Base-by-base conservation (phyloP, 2,797 vertebrate genomes). In the Lagodon rhomboides region DNA sequence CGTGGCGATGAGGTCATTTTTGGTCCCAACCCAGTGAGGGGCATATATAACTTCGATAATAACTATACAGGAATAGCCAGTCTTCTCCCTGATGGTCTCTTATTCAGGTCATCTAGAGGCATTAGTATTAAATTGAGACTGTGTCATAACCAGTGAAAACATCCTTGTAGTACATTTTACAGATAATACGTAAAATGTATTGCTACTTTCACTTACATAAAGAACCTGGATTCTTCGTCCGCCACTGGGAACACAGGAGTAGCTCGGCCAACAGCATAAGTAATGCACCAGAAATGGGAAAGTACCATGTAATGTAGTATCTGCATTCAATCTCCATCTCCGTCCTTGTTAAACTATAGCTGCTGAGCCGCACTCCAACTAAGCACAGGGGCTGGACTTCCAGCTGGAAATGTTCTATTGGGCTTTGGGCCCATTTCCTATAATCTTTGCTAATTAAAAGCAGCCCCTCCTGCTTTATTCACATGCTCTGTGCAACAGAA, bases 331-430 rank as follows among this genome's bases (percentile, higher is more conserved):
- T 92, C 92, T 89, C 77, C 83, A 80, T 85, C 82, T 82, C 73
- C 65, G 75, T 88, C 82, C 87, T 77, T 91, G 84, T 89, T 93
- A 89, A 90, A 90, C 75, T 82, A 54, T 78, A 73, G 82, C 73
- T 82, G 85, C 79, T 69, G 81, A 85, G 89, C 84, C 83, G 87
- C 76, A 58, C 84, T 91, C 56, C 78, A 81, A 77, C 83, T 81
- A 78, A 84, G 85, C 82, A 73, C 82, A 77, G 77, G 76, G 87
- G 86, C 83, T 75, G 86, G 82, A 93, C 92, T 92, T 93, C 91
- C 93, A 94, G 91, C 91, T 94, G 94, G 92, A 95, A 94, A 94
- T 95, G 91, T 93, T 94, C 94, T 92, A 92, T 93, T 93, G 90
- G 92, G 92, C 92, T 94, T 88, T 84, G 73, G 87, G 91, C 93